Evolutionary conservation across 1,140 invertebrate genomes (phyloP).

Genomic region (Ladona fulva): DNA sequence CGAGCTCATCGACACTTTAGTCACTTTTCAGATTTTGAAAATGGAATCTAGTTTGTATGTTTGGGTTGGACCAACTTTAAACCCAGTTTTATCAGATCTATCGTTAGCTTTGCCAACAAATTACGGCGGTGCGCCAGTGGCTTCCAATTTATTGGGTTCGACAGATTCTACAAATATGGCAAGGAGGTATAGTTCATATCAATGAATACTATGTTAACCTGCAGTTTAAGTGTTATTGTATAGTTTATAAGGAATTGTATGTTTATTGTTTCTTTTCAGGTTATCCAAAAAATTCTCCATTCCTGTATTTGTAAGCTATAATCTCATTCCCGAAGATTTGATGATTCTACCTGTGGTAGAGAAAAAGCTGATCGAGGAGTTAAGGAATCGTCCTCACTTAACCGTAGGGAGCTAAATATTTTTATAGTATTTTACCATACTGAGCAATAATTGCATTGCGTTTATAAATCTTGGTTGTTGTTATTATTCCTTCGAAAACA

Average conservation of each 20-base stretch:
- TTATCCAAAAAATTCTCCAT: conserved; percentile 20
- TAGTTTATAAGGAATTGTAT: conserved; percentile 4
- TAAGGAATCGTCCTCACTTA: conserved; percentile 12
- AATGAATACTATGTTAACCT: background rate
- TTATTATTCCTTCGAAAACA: no score
- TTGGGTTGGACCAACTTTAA: conserved; percentile 19
- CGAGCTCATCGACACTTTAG: background rate
- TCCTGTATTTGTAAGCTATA: conserved; percentile 21
- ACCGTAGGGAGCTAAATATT: background rate
- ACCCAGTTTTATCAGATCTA: conserved; percentile 19
- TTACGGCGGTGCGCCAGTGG: conserved; percentile 12
- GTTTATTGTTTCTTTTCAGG: conserved; percentile 14
- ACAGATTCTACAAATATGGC: background rate
- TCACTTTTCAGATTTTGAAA: conserved; percentile 19
- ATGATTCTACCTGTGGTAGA: conserved; percentile 18
- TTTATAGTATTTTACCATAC: no score
- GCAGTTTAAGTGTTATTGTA: background rate
- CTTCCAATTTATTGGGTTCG: conserved; percentile 16
- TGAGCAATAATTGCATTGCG: no score
- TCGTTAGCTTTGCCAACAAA: conserved; percentile 18
- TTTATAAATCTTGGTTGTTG: no score
- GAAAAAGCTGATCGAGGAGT: conserved; percentile 19
- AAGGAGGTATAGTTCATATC: background rate
- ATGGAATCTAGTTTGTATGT: conserved; percentile 18
- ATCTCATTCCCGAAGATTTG: conserved; percentile 17